Conservation (phyloP, 2,113 vertebrate species). For the Megatriorchis doriae region DNA sequence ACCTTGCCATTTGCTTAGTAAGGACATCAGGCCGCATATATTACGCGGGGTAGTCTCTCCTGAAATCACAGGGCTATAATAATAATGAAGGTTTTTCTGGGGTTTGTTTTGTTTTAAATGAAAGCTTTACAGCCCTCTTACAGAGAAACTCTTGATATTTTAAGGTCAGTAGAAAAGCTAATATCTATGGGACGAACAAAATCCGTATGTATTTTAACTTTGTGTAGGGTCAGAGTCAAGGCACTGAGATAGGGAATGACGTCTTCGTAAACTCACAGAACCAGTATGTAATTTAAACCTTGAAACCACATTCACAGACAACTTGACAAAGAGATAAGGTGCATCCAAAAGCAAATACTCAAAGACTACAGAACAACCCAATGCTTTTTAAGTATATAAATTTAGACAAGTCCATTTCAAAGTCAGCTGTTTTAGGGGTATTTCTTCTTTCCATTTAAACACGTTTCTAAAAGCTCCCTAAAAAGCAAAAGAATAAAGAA, state of each 20-base stretch:
- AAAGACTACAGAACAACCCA: background rate
- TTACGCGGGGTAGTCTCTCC: fast-evolving
- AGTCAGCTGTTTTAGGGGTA: background rate
- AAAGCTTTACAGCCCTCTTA: background rate
- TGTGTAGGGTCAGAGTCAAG: background rate
- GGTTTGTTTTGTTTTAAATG: background rate
- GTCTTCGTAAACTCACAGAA: background rate
- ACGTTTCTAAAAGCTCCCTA: background rate
- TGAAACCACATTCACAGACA: background rate
- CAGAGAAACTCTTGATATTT: background rate
- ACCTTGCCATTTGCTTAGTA: background rate
- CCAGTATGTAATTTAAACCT: background rate
- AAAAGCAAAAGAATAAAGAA: background rate
- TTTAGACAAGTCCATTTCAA: background rate
- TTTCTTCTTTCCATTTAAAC: background rate
- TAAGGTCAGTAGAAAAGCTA: background rate
- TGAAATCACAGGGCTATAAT: background rate
- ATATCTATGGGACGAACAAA: background rate
- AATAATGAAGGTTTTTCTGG: background rate
- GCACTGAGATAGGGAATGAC: background rate
- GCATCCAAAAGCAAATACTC: background rate
- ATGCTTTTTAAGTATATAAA: background rate
- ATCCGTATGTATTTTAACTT: background rate
- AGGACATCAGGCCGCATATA: background rate
- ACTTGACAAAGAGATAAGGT: background rate